Evolutionary conservation across 2,888 invertebrate species (phyloP).

Genomic region (Dynastes tityus): DNA sequence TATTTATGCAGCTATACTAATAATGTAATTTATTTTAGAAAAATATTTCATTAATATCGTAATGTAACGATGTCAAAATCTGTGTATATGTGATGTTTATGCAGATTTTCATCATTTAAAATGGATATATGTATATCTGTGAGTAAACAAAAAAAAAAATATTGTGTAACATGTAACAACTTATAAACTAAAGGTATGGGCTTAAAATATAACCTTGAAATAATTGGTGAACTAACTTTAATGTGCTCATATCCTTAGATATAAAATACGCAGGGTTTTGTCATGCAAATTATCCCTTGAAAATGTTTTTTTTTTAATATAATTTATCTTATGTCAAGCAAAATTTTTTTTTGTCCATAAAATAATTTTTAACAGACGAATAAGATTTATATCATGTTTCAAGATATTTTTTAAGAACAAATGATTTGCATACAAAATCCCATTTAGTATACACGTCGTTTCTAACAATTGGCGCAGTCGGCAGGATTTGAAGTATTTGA

Average conservation of each 20-base stretch:
- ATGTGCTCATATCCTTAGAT: constrained; percentile 17
- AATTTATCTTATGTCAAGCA: no score
- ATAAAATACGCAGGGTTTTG: background rate
- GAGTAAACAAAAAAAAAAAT: background rate
- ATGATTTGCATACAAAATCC: no score
- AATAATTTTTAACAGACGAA: no score
- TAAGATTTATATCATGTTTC: no score
- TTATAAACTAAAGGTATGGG: constrained; percentile 8
- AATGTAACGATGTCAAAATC: background rate
- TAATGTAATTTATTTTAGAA: constrained; percentile 52
- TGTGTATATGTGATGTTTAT: background rate
- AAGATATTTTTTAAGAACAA: no score
- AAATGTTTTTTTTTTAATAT: no score
- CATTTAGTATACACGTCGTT: no score
- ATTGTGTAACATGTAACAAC: constrained; percentile 3
- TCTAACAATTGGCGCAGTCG: background rate
- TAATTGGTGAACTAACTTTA: background rate
- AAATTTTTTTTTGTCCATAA: no score
- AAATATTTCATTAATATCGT: constrained; percentile 19
- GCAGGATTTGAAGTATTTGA: background rate
- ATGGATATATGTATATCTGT: constrained; percentile 31
- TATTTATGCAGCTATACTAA: constrained; percentile 59
- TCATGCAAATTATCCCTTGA: no score
- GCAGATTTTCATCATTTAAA: background rate
- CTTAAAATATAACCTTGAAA: constrained; percentile 17